A percentile compares a stretch with the other conserved stretches of the same genome.
phyloP scores from a whole-genome alignment of 1,140 invertebrate genomes.

The fruit fly (Drosophila melanogaster) region DNA sequence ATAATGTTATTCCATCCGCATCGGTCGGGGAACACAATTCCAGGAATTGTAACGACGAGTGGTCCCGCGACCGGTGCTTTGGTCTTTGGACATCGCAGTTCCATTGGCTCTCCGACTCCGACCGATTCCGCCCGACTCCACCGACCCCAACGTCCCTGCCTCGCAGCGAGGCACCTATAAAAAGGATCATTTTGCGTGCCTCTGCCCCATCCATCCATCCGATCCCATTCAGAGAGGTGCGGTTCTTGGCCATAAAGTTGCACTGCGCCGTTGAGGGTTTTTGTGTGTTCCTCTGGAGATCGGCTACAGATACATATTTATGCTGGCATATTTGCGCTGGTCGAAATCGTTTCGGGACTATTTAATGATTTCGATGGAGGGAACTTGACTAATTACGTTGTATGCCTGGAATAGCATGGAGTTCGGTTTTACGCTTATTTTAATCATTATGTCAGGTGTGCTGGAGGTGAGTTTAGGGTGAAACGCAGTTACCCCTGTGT shows the following conservation, averaged over 20 bases:
- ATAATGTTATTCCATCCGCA: slow-evolving; percentile 77
- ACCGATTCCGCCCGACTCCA: too few relatives aligned
- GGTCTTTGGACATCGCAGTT: slow-evolving; percentile 30
- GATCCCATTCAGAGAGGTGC: slow-evolving; percentile 40
- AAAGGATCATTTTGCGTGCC: slow-evolving; percentile 49
- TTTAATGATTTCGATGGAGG: slow-evolving; percentile 26
- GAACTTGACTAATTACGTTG: slow-evolving; percentile 42
- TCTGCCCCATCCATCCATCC: slow-evolving; percentile 43
- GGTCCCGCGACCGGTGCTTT: slow-evolving; percentile 33
- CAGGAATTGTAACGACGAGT: slow-evolving; percentile 68
- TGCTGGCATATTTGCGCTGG: slow-evolving; percentile 27
- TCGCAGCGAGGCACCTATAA: slow-evolving; percentile 34
- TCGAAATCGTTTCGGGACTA: slow-evolving; percentile 34
- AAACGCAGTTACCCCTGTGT: too few relatives aligned
- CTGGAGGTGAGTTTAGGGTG: too few relatives aligned
- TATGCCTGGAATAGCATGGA: slow-evolving; percentile 3
- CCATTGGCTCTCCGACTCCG: too few relatives aligned
- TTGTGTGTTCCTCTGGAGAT: slow-evolving; percentile 18
- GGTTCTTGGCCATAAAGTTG: slow-evolving; percentile 29
- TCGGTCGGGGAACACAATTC: slow-evolving; percentile 69
- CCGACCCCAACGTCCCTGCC: slow-evolving; percentile 11
- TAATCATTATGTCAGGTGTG: neutral
- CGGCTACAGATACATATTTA: slow-evolving; percentile 26
- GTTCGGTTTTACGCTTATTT: neutral
- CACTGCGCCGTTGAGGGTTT: slow-evolving; percentile 6